These are phyloP conservation scores for Sapajus apella DNA, from an alignment of 2,113 vertebrate species.

Conservation along the genomic window DNA sequence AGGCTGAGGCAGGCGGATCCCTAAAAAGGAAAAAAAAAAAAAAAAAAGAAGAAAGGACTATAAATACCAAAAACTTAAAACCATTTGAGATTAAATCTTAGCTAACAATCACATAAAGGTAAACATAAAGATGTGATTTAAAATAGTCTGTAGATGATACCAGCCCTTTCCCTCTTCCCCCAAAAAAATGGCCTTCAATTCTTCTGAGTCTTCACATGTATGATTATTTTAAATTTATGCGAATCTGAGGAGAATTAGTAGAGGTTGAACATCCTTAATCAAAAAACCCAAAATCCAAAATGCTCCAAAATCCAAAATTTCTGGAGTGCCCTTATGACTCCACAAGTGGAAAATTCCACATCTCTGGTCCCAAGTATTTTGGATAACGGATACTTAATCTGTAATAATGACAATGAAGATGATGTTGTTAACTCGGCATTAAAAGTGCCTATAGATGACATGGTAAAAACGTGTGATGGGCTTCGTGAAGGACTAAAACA, in stretches of 20 bases:
- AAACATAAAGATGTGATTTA: background rate
- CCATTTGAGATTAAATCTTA: background rate
- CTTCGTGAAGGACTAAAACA: background rate
- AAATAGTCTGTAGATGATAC: background rate
- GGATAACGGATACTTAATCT: background rate
- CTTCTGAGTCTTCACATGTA: background rate
- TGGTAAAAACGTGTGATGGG: background rate
- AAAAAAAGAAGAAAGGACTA: background rate
- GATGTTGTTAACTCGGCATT: background rate
- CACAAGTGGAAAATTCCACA: background rate
- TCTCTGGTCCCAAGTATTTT: background rate
- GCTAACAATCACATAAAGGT: background rate
- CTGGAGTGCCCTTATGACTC: background rate
- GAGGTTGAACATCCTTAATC: background rate
- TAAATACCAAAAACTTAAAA: constrained; percentile 9
- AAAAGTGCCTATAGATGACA: background rate
- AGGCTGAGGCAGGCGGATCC: no score
- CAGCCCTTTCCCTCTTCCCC: background rate
- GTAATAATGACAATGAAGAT: background rate
- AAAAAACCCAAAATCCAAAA: background rate
- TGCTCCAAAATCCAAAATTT: background rate
- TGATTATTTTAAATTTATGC: background rate
- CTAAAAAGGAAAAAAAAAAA: no score
- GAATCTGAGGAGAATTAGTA: background rate
- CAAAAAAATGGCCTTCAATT: background rate